Evolutionary conservation across 2,888 invertebrate genomes (phyloP).

Genomic region (Tetanocera ferruginea): DNA sequence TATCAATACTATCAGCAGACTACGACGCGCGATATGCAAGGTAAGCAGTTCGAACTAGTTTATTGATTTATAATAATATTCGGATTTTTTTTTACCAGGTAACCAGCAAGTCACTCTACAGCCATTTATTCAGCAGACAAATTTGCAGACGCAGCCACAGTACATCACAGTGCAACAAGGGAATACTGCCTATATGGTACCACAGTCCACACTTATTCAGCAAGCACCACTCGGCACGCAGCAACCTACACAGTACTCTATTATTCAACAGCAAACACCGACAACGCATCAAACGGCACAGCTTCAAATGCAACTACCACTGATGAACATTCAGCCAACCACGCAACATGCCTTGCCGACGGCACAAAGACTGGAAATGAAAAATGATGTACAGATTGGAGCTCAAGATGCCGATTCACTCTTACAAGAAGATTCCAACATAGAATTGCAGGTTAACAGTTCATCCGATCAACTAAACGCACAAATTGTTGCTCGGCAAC

Average conservation of each 20-base stretch:
- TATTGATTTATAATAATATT: not conserved
- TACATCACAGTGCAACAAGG: conserved; percentile 54
- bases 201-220: conserved; percentile 54
- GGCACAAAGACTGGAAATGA: not conserved
- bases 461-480: not conserved
- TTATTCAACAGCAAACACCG: conserved; percentile 49
- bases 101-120: conserved; percentile 41
- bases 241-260: conserved; percentile 45
- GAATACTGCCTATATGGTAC: conserved; percentile 55
- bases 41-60: conserved; percentile 31
- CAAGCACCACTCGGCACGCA: conserved; percentile 43
- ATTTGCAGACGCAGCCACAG: conserved; percentile 50
- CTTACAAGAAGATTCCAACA: not conserved
- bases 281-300: conserved; percentile 38
- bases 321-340: conserved; percentile 30
- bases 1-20: conserved; percentile 50
- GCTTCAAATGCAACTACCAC: conserved; percentile 47
- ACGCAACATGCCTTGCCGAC: not conserved
- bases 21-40: conserved; percentile 45
- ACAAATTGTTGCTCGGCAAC: conserved; percentile 32
- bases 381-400: conserved; percentile 4
- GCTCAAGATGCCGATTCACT: not conserved
- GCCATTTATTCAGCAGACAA: conserved; percentile 45
- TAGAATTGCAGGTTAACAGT: not conserved
- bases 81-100: conserved; percentile 36